These are phyloP conservation scores for Albula glossodonta DNA, from an alignment of 2,113 vertebrate genomes.

Conservation along the genomic window DNA sequence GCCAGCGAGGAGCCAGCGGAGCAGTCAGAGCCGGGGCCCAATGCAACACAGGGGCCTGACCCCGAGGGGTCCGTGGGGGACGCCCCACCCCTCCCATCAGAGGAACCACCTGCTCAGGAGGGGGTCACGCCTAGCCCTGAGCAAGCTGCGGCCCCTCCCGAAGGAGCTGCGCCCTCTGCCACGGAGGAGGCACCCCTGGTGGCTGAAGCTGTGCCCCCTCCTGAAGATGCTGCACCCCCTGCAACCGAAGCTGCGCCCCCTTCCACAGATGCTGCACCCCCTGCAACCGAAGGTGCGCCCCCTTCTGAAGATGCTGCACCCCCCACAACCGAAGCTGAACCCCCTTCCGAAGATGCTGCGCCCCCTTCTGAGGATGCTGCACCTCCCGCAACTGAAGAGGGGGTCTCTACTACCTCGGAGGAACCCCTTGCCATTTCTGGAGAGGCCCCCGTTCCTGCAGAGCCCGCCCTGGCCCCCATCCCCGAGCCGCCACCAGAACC, in stretches of 20 bases:
- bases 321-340: slow-evolving; percentile 26
- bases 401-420: slow-evolving; percentile 16
- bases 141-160: slow-evolving; percentile 31
- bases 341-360: slow-evolving; percentile 7
- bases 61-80: slow-evolving; percentile 9
- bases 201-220: slow-evolving; percentile 25
- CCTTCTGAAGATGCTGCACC: slow-evolving; percentile 27
- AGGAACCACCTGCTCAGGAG: slow-evolving; percentile 16
- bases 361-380: slow-evolving; percentile 22
- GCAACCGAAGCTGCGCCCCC: slow-evolving; percentile 25
- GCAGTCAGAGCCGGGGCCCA: not conserved
- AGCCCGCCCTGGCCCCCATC: slow-evolving; percentile 31
- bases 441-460: slow-evolving; percentile 21
- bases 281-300: slow-evolving; percentile 33
- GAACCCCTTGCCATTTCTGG: slow-evolving; percentile 10
- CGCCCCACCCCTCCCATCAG: not conserved
- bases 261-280: slow-evolving; percentile 1
- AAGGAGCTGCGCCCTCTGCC: slow-evolving; percentile 18
- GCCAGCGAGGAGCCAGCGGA: slow-evolving; percentile 36
- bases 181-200: not conserved
- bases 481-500: slow-evolving; percentile 49
- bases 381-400: slow-evolving; percentile 36
- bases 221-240: slow-evolving; percentile 1
- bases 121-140: not conserved
- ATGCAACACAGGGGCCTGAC: slow-evolving; percentile 19